These are phyloP conservation scores for Tor tambroides DNA, from an alignment of 2,113 vertebrate genomes.

Conservation along the genomic window DNA sequence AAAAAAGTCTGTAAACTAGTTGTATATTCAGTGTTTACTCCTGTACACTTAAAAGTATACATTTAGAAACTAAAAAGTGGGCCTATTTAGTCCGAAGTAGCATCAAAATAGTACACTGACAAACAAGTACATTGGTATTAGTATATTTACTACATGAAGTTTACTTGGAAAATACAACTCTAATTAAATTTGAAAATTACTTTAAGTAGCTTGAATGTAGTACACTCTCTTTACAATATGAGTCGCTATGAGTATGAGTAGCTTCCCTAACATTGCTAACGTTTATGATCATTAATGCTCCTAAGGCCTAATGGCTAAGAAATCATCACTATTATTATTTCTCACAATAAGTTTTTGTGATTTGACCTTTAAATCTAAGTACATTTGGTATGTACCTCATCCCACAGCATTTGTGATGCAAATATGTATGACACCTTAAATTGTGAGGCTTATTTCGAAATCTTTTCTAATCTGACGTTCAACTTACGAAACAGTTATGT, in stretches of 20 bases:
- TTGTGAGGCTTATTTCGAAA: not conserved
- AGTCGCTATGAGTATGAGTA: not conserved
- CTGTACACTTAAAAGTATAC: not conserved
- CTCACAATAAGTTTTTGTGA: not conserved
- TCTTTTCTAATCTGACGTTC: not conserved
- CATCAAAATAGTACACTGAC: not conserved
- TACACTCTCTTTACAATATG: not conserved
- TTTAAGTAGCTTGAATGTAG: not conserved
- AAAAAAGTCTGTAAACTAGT: not conserved
- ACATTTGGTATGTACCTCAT: not conserved
- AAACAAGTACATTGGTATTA: not conserved
- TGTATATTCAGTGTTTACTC: not conserved
- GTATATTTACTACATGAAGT: not conserved
- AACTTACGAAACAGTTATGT: not conserved
- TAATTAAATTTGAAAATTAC: not conserved
- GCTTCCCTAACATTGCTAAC: not conserved
- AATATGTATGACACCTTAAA: not conserved
- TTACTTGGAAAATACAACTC: not conserved
- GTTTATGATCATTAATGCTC: not conserved
- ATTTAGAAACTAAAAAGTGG: not conserved
- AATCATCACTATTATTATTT: not conserved
- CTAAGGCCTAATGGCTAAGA: not conserved
- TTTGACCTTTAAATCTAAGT: not conserved
- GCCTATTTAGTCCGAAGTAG: not conserved
- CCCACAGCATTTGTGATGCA: not conserved